These are phyloP conservation scores for Euphonia xanthogaster DNA, from an alignment of 2,797 vertebrate genomes.

Conservation along the genomic window DNA sequence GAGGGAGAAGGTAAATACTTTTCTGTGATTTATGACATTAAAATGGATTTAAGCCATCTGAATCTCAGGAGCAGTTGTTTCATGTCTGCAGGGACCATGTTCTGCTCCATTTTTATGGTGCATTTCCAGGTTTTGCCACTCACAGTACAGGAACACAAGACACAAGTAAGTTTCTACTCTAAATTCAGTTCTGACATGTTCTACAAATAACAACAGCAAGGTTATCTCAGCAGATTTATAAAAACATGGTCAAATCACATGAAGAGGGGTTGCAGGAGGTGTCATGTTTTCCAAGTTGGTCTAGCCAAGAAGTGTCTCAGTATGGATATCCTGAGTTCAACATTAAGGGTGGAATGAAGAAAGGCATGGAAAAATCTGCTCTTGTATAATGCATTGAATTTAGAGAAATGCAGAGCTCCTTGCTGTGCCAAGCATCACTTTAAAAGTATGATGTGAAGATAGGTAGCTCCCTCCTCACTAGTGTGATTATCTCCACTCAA, in stretches of 20 bases:
- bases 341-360: background rate
- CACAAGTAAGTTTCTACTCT: background rate
- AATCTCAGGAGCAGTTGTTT: background rate
- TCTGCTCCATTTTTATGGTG: background rate
- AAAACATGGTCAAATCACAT: background rate
- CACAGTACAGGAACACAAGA: background rate
- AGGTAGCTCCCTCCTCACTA: background rate
- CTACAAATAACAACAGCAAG: background rate
- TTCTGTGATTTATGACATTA: background rate
- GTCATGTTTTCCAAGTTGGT: background rate
- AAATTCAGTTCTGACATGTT: background rate
- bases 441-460: background rate
- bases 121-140: background rate
- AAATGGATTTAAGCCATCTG: background rate
- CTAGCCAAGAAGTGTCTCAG: background rate
- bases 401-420: background rate
- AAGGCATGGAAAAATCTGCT: background rate
- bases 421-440: background rate
- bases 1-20: slow-evolving; percentile 71
- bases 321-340: background rate
- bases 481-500: background rate
- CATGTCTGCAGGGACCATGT: background rate
- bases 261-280: background rate
- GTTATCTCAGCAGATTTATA: background rate
- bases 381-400: rapidly evolving